A percentile compares a stretch with the other conserved stretches of the same genome.
Conservation (phyloP, 2,888 invertebrate genomes). For the Sepiola atlantica region DNA sequence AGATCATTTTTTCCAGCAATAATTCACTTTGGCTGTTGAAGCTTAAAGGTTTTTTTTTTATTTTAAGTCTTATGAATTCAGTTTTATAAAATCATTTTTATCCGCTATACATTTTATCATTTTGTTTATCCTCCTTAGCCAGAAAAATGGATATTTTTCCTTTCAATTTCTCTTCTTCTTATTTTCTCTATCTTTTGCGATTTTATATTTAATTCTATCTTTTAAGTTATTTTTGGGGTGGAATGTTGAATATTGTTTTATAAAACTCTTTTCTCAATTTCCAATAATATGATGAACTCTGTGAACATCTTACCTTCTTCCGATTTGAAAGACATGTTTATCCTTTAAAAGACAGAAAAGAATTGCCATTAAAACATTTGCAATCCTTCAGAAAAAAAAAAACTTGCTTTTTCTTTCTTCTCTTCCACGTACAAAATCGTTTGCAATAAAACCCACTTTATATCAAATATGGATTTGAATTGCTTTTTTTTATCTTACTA, state of each 20-base stretch:
- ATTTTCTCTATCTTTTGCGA: neutral
- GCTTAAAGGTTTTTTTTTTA: neutral
- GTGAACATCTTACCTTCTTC: neutral
- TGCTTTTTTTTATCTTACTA: neutral
- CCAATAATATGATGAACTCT: neutral
- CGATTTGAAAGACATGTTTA: neutral
- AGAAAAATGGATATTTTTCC: neutral
- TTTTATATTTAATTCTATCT: neutral
- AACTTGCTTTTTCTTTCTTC: neutral
- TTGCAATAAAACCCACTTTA: neutral
- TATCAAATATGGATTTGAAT: neutral
- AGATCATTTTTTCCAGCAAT: neutral
- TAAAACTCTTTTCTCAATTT: conserved; percentile 1
- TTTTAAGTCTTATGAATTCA: neutral
- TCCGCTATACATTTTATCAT: neutral
- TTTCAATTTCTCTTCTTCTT: neutral
- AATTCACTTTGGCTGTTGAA: neutral
- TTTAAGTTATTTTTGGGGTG: neutral
- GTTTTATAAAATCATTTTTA: neutral
- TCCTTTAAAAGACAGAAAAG: neutral
- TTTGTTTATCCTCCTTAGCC: neutral
- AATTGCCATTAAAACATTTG: neutral
- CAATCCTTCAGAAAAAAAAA: neutral
- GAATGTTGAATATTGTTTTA: neutral
- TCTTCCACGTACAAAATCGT: neutral